phyloP scores from a whole-genome alignment of 2,888 invertebrate species.

The Leistus spinibarbis region DNA sequence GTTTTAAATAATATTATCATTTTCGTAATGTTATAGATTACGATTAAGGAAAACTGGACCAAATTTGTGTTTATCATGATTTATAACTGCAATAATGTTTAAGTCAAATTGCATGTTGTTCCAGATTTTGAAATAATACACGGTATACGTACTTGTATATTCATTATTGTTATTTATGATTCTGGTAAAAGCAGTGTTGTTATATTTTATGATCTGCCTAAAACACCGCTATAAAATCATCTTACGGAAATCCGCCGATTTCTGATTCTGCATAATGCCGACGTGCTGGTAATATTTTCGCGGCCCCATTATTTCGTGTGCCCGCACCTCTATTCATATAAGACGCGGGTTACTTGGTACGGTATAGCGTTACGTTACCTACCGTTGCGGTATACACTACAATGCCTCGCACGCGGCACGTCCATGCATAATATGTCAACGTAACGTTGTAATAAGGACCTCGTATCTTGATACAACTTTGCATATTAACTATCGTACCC shows the following conservation, averaged over 20 bases:
- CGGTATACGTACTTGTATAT: background rate
- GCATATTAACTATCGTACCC: slow-evolving; percentile 20
- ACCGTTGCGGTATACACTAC: background rate
- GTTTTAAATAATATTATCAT: too few relatives aligned
- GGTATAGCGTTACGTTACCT: background rate
- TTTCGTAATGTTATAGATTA: background rate
- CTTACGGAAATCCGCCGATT: slow-evolving; percentile 6
- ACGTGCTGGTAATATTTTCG: background rate
- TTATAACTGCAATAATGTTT: background rate
- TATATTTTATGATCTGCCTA: slow-evolving; percentile 16
- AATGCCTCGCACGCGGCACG: background rate
- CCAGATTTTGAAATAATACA: background rate
- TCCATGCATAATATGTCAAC: slow-evolving; percentile 25
- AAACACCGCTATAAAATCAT: slow-evolving; percentile 22
- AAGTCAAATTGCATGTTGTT: background rate
- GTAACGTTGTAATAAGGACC: slow-evolving; percentile 23
- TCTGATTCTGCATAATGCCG: slow-evolving; percentile 15
- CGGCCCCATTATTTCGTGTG: background rate
- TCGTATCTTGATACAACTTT: slow-evolving; percentile 24
- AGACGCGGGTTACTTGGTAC: background rate
- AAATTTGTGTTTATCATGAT: background rate
- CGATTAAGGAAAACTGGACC: background rate
- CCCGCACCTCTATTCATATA: background rate
- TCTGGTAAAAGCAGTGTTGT: background rate
- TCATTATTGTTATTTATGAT: background rate